Conservation (phyloP, 2,113 vertebrate genomes). For the Athene cunicularia region DNA sequence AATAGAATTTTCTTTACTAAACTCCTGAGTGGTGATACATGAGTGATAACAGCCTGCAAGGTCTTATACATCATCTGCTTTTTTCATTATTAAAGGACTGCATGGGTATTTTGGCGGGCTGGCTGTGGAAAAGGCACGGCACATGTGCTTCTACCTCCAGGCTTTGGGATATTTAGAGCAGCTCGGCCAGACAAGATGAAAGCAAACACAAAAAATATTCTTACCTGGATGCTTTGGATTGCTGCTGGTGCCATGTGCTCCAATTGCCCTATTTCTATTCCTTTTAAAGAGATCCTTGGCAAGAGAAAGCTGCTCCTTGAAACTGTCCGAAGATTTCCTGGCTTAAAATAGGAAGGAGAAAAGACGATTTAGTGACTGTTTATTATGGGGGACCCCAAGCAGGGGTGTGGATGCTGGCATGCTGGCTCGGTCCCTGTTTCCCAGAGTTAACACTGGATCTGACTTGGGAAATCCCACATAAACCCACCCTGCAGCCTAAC, state of each 20-base stretch:
- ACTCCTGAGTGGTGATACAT: background rate
- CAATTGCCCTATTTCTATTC: background rate
- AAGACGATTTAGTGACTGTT: background rate
- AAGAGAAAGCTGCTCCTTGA: background rate
- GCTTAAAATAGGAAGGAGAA: background rate
- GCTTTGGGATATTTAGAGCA: background rate
- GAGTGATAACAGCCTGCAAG: background rate
- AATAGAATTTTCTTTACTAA: background rate
- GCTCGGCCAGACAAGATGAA: background rate
- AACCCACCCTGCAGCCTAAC: background rate
- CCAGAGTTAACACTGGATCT: too few relatives aligned
- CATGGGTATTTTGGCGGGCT: background rate
- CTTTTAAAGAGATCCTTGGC: background rate
- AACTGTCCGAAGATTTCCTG: background rate
- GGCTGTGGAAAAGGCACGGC: background rate
- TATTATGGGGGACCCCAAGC: too few relatives aligned
- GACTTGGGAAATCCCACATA: too few relatives aligned
- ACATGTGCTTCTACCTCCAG: background rate
- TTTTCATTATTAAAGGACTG: background rate
- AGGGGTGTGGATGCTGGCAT: rapidly evolving
- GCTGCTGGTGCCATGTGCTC: background rate
- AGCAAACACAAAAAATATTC: background rate
- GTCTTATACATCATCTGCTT: background rate
- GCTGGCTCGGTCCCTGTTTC: rapidly evolving
- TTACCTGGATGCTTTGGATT: background rate